phyloP scores from a whole-genome alignment of 1,140 invertebrate species.

The Homarus americanus region DNA sequence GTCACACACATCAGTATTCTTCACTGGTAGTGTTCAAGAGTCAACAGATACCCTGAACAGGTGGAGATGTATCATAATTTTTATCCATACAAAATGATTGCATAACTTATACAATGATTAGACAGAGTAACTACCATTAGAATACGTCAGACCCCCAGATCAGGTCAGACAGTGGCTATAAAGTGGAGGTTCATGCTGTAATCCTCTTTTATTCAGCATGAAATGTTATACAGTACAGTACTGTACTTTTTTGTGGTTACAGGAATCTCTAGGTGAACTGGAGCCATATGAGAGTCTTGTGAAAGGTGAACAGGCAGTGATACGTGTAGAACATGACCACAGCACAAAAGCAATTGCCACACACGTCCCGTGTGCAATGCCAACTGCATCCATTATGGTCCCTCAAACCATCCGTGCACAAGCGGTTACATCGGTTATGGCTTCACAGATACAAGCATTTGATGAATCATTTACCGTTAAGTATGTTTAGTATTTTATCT shows the following conservation, averaged over 20 bases:
- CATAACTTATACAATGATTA: no score
- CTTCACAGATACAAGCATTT: conserved; percentile 78
- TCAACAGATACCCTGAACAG: no score
- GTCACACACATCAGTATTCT: no score
- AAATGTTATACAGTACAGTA: not conserved
- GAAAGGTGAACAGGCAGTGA: conserved; percentile 13
- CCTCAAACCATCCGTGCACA: conserved; percentile 47
- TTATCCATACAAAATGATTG: no score
- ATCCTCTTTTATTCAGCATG: no score
- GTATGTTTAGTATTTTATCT: conserved; percentile 46
- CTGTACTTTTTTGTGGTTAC: not conserved
- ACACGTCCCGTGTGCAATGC: conserved; percentile 12
- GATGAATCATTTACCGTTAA: conserved; percentile 75
- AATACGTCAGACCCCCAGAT: no score
- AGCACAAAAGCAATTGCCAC: not conserved
- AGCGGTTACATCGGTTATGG: conserved; percentile 78
- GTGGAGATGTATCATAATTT: no score
- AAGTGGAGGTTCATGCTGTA: no score
- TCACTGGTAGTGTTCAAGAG: no score
- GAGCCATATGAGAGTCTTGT: conserved; percentile 31
- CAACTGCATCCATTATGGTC: conserved; percentile 47
- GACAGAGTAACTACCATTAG: no score
- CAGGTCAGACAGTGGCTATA: no score
- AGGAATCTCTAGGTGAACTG: conserved; percentile 48
- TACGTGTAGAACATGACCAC: conserved; percentile 37